Percentiles rank a stretch among this genome's conserved stretches.
Conservation (phyloP, 92 coral and sea anemone species). For the Siderastrea siderea region DNA sequence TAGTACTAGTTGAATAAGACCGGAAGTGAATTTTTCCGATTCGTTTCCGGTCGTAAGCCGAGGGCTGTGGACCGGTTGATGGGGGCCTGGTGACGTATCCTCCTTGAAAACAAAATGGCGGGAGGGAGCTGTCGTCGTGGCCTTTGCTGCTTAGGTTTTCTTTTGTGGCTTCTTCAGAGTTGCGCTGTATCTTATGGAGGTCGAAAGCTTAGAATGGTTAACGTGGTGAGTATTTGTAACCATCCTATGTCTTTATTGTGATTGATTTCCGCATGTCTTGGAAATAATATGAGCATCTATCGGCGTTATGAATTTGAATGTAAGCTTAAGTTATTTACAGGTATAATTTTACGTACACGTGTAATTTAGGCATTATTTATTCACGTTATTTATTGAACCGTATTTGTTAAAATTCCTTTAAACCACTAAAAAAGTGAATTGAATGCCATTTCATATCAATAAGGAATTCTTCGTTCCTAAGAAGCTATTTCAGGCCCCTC, state of each 20-base stretch:
- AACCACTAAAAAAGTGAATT: neutral
- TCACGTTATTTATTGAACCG: neutral
- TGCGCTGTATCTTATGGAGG: slow-evolving; percentile 43
- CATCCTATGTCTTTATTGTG: neutral
- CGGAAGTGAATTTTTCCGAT: too few relatives aligned
- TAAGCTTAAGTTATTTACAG: neutral
- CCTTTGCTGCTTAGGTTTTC: neutral
- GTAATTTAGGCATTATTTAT: neutral
- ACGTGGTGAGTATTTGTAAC: slow-evolving; percentile 67
- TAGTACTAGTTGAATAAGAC: too few relatives aligned
- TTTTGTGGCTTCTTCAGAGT: slow-evolving; percentile 31
- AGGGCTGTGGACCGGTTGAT: too few relatives aligned
- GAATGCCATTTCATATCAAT: neutral
- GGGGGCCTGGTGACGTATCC: slow-evolving; percentile 12
- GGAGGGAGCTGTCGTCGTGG: neutral
- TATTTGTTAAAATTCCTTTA: neutral
- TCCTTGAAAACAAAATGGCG: slow-evolving; percentile 21
- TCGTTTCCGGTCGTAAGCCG: too few relatives aligned
- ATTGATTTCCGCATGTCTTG: neutral
- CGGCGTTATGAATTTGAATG: neutral
- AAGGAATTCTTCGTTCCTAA: neutral
- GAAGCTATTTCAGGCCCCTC: too few relatives aligned
- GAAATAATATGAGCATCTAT: neutral
- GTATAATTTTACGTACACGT: neutral
- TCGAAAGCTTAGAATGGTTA: slow-evolving; percentile 77